Percentiles rank a stretch among this genome's conserved stretches.
These are phyloP conservation scores for Sphenodon punctatus DNA, from an alignment of 2,797 vertebrate species.

Conservation along the genomic window DNA sequence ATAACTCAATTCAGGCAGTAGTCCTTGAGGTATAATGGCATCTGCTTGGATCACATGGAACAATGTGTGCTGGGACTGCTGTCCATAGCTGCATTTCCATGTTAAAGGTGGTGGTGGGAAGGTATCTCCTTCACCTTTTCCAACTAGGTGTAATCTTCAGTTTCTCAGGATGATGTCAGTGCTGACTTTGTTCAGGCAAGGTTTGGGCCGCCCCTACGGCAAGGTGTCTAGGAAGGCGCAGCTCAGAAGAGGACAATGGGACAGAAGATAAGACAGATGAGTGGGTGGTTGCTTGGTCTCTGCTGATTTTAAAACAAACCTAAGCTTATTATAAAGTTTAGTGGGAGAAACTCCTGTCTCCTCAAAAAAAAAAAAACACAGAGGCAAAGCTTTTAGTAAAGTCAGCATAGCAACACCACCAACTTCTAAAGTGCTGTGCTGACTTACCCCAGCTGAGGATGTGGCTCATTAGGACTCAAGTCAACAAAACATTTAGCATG, in stretches of 20 bases:
- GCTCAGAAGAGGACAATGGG: background rate
- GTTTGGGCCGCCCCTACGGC: background rate
- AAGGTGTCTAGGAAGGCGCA: background rate
- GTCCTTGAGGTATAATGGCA: background rate
- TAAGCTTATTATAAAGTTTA: rapidly evolving
- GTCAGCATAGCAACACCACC: background rate
- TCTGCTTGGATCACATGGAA: background rate
- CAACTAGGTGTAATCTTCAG: background rate
- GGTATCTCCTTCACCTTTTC: background rate
- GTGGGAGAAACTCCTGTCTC: too few species aligned
- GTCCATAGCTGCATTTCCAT: background rate
- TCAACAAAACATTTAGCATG: too few species aligned
- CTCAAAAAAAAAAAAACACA: background rate
- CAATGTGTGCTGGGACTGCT: background rate
- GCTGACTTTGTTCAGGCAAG: background rate
- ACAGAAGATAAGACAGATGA: background rate
- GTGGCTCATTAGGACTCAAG: too few species aligned
- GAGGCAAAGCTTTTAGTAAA: background rate
- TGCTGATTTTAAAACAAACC: background rate
- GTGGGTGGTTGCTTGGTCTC: background rate
- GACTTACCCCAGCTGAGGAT: background rate
- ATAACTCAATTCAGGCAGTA: background rate
- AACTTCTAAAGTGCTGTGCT: background rate
- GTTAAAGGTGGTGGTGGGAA: background rate
- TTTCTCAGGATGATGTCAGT: background rate